Conservation (phyloP, 2,888 invertebrate genomes). For the Rhaphigaster nebulosa region DNA sequence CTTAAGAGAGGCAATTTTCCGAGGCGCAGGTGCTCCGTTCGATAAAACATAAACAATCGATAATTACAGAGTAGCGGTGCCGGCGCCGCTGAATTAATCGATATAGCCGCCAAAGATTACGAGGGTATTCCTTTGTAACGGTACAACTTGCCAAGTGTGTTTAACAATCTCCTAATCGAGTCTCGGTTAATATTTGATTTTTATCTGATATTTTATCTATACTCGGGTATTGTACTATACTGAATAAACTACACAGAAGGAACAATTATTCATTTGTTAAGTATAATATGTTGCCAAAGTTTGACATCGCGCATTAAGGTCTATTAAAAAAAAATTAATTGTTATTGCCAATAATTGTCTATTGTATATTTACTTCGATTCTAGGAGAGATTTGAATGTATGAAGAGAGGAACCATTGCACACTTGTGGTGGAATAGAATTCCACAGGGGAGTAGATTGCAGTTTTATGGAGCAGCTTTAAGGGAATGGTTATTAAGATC, state of each 20-base stretch:
- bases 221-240: not conserved
- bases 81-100: not conserved
- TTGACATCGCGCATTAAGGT: too few species aligned
- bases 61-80: slow-evolving; percentile 2
- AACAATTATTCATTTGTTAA: too few species aligned
- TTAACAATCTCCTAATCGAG: not conserved
- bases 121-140: not conserved
- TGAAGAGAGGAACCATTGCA: too few species aligned
- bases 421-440: too few species aligned
- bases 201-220: not conserved
- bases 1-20: not conserved
- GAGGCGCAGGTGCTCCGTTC: not conserved
- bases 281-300: not conserved
- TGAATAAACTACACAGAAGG: not conserved
- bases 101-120: not conserved
- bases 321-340: too few species aligned
- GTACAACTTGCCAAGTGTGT: not conserved
- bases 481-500: too few species aligned
- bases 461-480: too few species aligned
- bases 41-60: slow-evolving; percentile 23
- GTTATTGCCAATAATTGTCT: too few species aligned
- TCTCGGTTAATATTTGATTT: not conserved
- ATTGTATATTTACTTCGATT: too few species aligned
- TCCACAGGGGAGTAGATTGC: too few species aligned
- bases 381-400: too few species aligned